phyloP scores from a whole-genome alignment of 2,113 vertebrate genomes.

The Lota lota region DNA sequence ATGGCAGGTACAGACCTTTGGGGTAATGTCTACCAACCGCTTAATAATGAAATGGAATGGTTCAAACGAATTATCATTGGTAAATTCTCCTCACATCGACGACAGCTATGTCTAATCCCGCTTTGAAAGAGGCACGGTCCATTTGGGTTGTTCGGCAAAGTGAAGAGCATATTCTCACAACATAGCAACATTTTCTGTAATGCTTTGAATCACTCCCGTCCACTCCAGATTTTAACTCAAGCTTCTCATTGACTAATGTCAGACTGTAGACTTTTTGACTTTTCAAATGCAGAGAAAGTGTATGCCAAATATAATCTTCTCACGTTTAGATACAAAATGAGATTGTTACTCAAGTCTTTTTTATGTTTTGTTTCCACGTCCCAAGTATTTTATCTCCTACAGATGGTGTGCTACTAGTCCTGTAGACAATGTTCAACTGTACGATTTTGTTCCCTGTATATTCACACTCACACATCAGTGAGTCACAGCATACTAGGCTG shows the following conservation, averaged over 20 bases:
- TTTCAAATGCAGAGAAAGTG: neutral
- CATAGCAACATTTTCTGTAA: slow-evolving; percentile 35
- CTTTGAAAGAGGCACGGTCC: slow-evolving; percentile 25
- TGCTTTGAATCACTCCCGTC: slow-evolving; percentile 18
- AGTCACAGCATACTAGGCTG: too few relatives aligned
- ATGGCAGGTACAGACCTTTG: too few relatives aligned
- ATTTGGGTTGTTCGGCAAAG: slow-evolving; percentile 37
- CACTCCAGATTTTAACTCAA: slow-evolving; percentile 39
- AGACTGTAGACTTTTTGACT: neutral
- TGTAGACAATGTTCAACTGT: neutral
- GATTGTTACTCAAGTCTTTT: neutral
- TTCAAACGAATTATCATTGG: slow-evolving; percentile 35
- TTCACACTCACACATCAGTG: too few relatives aligned
- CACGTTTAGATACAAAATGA: too few relatives aligned
- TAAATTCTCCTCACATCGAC: slow-evolving; percentile 34
- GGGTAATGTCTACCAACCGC: neutral
- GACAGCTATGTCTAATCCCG: slow-evolving; percentile 34
- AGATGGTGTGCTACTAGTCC: neutral
- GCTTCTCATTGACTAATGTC: neutral
- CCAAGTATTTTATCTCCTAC: neutral
- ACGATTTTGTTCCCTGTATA: neutral
- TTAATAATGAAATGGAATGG: slow-evolving; percentile 9
- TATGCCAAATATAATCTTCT: too few relatives aligned
- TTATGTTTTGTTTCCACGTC: neutral
- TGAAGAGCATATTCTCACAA: slow-evolving; percentile 12